Evolutionary conservation across 2,113 vertebrate genomes (phyloP).

Genomic region (Notothenia rossii): DNA sequence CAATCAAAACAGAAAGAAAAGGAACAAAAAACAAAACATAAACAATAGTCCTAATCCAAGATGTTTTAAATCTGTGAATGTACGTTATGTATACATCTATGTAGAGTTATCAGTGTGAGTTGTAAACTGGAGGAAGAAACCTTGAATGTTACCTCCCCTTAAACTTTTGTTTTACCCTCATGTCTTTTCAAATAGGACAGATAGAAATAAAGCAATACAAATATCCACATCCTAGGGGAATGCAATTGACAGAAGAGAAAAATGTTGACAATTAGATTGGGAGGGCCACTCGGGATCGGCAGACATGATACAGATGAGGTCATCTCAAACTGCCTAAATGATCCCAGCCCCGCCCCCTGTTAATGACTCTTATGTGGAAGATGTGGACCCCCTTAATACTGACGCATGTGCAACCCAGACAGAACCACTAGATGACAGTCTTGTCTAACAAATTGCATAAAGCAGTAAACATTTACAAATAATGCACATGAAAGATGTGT

Average conservation of each 20-base stretch:
- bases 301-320: not conserved
- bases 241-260: not conserved
- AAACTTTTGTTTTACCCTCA: not conserved
- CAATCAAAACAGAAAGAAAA: too few relatives aligned
- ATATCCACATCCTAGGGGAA: not conserved
- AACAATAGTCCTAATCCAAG: too few relatives aligned
- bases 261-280: not conserved
- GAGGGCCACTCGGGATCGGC: not conserved
- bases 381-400: not conserved
- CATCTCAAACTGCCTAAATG: not conserved
- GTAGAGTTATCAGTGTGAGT: not conserved
- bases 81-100: too few relatives aligned
- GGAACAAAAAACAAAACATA: too few relatives aligned
- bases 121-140: not conserved
- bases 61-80: too few relatives aligned
- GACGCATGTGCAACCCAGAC: not conserved
- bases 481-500: not conserved
- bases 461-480: not conserved
- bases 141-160: not conserved
- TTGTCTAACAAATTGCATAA: slow-evolving; percentile 52
- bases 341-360: not conserved
- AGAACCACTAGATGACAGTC: slow-evolving; percentile 71
- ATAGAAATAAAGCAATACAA: too few relatives aligned
- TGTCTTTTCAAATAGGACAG: not conserved
- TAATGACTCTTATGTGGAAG: not conserved